Conservation (phyloP, 2,797 vertebrate species). For the Rhinoraja longicauda region DNA sequence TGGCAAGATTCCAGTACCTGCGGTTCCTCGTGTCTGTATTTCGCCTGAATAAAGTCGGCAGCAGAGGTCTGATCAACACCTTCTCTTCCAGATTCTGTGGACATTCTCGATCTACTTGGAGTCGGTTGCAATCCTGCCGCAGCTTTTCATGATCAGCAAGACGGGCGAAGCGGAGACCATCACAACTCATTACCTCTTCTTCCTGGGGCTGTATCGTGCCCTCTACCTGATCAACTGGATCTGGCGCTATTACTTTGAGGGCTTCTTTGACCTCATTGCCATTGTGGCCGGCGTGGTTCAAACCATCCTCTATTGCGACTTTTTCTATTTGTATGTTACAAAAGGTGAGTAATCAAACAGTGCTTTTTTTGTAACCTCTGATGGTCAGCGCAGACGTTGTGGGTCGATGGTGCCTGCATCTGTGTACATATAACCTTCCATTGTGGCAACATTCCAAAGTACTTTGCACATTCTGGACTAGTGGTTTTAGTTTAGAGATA, state of each 20-base stretch:
- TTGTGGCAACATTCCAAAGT: too few relatives aligned
- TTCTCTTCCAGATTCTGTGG: conserved; percentile 77
- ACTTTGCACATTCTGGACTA: too few relatives aligned
- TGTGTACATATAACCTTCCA: too few relatives aligned
- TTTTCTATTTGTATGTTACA: conserved; percentile 97
- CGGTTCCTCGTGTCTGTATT: background rate
- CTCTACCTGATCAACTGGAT: conserved; percentile 97
- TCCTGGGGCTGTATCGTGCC: conserved; percentile 88
- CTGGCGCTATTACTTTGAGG: conserved; percentile 96
- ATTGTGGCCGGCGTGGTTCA: conserved; percentile 93
- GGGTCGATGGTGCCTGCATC: too few relatives aligned
- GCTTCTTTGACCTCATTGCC: conserved; percentile 95
- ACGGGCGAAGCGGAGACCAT: conserved; percentile 95
- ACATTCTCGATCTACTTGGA: conserved; percentile 97
- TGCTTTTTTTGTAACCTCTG: background rate
- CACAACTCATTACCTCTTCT: conserved; percentile 96
- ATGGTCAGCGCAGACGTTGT: too few relatives aligned
- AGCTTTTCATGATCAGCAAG: conserved; percentile 98
- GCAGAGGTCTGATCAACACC: background rate
- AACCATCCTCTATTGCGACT: conserved; percentile 96
- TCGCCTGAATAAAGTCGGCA: background rate
- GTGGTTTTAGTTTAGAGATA: too few relatives aligned
- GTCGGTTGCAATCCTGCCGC: conserved; percentile 89
- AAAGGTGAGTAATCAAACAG: conserved; percentile 70
- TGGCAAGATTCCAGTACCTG: too few relatives aligned